phyloP scores from a whole-genome alignment of 2,797 vertebrate genomes.

The Phoebastria nigripes region DNA sequence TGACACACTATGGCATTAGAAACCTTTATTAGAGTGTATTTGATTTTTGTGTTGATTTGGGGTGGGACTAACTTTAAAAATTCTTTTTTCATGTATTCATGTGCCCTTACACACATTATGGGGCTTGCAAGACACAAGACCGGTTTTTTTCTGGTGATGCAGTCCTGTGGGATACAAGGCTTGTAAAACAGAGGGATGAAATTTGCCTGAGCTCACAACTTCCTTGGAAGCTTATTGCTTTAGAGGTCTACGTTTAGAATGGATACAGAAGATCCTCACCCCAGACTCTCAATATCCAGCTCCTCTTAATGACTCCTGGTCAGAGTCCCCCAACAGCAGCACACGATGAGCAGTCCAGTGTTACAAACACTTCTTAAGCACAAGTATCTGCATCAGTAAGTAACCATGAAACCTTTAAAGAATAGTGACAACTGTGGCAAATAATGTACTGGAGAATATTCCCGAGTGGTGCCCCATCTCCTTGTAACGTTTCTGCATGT shows the following conservation, averaged over 20 bases:
- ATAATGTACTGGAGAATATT: neutral
- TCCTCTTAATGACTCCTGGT: neutral
- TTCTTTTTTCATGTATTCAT: neutral
- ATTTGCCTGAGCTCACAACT: neutral
- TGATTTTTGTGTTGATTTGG: neutral
- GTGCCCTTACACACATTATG: neutral
- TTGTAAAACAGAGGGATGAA: neutral
- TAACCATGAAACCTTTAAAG: neutral
- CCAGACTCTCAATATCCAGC: neutral
- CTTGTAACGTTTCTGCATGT: neutral
- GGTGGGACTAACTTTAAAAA: neutral
- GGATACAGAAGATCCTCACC: neutral
- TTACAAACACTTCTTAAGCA: neutral
- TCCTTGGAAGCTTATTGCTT: neutral
- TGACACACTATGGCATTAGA: neutral
- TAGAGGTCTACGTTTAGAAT: neutral
- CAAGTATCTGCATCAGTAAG: neutral
- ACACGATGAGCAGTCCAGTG: neutral
- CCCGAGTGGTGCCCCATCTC: neutral
- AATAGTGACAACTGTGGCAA: neutral
- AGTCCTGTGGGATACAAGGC: neutral
- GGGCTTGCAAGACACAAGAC: neutral
- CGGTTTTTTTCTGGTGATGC: neutral
- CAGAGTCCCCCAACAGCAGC: neutral
- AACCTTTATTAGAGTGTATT: neutral